These are phyloP conservation scores for Fregetta grallaria DNA, from an alignment of 2,113 vertebrate genomes.

Conservation along the genomic window DNA sequence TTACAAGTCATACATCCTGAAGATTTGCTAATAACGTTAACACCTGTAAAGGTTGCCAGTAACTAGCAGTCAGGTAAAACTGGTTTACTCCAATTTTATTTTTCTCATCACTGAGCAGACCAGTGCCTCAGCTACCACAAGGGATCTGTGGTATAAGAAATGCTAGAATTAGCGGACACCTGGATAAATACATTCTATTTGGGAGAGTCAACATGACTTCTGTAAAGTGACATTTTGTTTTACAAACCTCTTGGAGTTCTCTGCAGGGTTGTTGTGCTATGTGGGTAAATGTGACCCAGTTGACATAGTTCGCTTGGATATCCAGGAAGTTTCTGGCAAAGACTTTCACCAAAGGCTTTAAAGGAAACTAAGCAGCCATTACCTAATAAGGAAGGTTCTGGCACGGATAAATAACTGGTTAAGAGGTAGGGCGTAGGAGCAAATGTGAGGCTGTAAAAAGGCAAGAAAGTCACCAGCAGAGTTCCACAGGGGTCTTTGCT, in stretches of 20 bases:
- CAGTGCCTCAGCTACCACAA: not conserved
- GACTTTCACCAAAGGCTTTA: not conserved
- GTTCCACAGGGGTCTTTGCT: not conserved
- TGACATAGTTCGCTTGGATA: not conserved
- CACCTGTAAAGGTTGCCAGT: not conserved
- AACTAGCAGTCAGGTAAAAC: not conserved
- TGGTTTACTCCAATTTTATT: not conserved
- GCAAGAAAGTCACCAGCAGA: not conserved
- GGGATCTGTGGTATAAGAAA: not conserved
- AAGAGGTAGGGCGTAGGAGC: not conserved
- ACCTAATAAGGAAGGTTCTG: not conserved
- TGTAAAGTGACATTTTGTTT: not conserved
- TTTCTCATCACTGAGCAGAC: not conserved
- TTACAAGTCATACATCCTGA: not conserved
- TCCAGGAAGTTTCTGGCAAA: not conserved
- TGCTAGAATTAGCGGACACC: constrained; percentile 39
- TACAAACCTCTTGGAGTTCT: not conserved
- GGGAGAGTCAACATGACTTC: not conserved
- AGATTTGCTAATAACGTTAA: not conserved
- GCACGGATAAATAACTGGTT: not conserved
- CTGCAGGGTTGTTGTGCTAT: not conserved
- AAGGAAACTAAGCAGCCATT: not conserved
- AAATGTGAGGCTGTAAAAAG: not conserved
- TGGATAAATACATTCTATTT: constrained; percentile 42
- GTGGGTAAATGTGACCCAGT: not conserved